Percentiles rank a stretch among this genome's conserved stretches.
Conservation (phyloP, 2,797 vertebrate genomes). For the Hemitrygon akajei region DNA sequence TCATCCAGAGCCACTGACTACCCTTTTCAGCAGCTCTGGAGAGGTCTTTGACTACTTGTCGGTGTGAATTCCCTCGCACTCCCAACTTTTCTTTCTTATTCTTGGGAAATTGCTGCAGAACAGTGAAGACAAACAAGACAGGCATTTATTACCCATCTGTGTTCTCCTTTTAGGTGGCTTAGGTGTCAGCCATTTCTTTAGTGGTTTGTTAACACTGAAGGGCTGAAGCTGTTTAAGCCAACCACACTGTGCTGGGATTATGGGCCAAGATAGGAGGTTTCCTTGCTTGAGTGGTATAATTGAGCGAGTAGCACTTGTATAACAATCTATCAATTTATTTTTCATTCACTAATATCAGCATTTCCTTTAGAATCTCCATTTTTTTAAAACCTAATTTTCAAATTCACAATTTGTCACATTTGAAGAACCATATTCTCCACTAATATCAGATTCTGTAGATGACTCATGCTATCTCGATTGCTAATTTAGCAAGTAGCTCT, state of each 20-base stretch:
- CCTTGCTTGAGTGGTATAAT: neutral
- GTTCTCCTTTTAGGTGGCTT: neutral
- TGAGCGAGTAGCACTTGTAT: neutral
- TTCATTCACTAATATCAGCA: neutral
- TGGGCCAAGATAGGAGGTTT: neutral
- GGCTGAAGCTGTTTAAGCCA: neutral
- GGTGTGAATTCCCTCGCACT: no score
- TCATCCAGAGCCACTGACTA: no score
- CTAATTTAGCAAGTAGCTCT: neutral
- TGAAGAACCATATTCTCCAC: neutral
- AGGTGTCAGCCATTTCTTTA: neutral
- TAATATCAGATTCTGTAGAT: neutral
- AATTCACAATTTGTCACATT: neutral
- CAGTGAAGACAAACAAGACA: neutral
- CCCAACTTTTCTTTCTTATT: neutral
- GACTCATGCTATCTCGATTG: neutral
- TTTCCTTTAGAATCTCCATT: no score
- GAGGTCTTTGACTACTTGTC: no score
- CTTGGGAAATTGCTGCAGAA: neutral
- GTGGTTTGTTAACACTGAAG: neutral
- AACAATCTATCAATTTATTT: neutral
- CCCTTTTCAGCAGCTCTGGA: no score
- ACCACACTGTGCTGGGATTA: neutral
- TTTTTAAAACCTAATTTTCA: neutral
- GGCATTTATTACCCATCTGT: neutral